Percentiles rank a stretch among this genome's conserved stretches.
phyloP scores from a whole-genome alignment of 2,113 vertebrate genomes.

The Genyomyrus donnyi region DNA sequence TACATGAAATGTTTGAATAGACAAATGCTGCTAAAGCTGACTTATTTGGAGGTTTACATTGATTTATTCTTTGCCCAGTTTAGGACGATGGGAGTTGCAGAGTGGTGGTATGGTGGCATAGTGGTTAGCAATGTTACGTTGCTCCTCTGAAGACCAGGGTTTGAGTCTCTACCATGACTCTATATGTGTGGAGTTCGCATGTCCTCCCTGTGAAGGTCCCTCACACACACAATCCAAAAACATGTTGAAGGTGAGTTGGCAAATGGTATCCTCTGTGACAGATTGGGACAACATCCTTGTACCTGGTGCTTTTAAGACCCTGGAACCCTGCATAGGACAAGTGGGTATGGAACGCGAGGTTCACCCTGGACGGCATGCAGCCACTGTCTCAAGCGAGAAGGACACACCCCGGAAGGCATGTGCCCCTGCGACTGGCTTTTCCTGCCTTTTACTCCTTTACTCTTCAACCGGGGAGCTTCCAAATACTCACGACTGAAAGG shows the following conservation, averaged over 20 bases:
- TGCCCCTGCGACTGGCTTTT: too few species aligned
- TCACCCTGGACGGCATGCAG: too few species aligned
- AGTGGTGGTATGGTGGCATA: background rate
- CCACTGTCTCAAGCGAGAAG: too few species aligned
- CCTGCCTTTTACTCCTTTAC: background rate
- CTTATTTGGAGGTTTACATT: background rate
- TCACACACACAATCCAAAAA: background rate
- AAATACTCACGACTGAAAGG: background rate
- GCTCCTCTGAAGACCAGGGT: background rate
- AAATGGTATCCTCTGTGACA: background rate
- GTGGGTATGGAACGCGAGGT: too few species aligned
- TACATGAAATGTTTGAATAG: background rate
- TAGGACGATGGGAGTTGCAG: background rate
- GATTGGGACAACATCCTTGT: background rate
- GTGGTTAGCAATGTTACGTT: background rate
- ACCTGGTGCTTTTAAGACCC: too few species aligned
- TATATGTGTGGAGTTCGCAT: background rate
- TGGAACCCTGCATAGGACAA: too few species aligned
- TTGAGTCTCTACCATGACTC: background rate
- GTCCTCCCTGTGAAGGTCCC: background rate
- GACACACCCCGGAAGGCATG: background rate
- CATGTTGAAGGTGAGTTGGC: background rate
- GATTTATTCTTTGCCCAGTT: background rate
- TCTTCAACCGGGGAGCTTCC: background rate
- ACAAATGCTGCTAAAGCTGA: background rate